Percentiles rank a stretch among this genome's conserved stretches.
These are phyloP conservation scores for Symphodus melops DNA, from an alignment of 2,113 vertebrate genomes.

Conservation along the genomic window DNA sequence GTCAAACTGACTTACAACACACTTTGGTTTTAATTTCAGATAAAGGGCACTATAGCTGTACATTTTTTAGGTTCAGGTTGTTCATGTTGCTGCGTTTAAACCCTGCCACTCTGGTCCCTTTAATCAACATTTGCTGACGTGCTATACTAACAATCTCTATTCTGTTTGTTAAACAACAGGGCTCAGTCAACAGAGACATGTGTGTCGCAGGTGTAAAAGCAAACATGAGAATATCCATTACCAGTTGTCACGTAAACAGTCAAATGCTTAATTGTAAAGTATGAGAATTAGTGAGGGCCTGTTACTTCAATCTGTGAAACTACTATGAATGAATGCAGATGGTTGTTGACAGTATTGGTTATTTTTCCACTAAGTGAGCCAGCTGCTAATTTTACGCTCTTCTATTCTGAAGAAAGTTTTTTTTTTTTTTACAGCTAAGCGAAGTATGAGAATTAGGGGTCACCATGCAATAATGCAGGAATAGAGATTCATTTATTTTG, in stretches of 20 bases:
- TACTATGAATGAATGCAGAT: neutral
- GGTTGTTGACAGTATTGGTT: neutral
- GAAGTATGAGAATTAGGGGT: no score
- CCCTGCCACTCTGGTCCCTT: neutral
- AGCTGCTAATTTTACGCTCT: neutral
- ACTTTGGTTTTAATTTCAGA: neutral
- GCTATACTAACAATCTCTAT: neutral
- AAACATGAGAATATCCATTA: conserved; percentile 5
- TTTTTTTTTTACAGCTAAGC: neutral
- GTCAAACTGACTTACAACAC: neutral
- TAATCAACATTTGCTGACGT: neutral
- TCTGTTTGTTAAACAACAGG: no score
- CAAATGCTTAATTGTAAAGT: neutral
- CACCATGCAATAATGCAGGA: no score
- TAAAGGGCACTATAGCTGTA: neutral
- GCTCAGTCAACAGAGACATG: neutral
- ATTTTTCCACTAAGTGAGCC: neutral
- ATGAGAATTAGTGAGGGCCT: neutral
- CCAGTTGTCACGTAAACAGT: conserved; percentile 15
- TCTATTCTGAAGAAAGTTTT: neutral
- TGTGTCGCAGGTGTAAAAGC: neutral
- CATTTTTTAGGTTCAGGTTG: neutral
- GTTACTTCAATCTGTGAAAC: neutral
- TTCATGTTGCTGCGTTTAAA: neutral
- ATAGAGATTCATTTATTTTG: no score